Conservation (phyloP, 2,113 vertebrate species). For the Perccottus glenii region DNA sequence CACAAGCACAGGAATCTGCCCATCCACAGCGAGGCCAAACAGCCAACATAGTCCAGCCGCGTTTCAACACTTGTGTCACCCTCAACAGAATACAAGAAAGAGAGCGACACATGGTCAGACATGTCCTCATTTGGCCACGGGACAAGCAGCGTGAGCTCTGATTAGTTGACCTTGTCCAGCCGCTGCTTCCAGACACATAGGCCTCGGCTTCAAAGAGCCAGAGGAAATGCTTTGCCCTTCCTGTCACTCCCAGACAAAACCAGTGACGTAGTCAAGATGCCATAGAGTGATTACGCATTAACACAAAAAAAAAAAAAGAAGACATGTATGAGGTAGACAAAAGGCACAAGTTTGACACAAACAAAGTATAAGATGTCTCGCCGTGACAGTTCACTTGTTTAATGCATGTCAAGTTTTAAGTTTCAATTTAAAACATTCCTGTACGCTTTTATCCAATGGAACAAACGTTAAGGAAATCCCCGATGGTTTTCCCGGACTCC, state of each 20-base stretch:
- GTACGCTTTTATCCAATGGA: conserved; percentile 19
- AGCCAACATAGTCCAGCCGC: conserved; percentile 37
- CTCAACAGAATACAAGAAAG: conserved; percentile 31
- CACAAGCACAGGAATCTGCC: conserved; percentile 58
- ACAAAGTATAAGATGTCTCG: neutral
- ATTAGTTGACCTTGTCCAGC: conserved; percentile 60
- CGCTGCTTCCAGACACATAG: conserved; percentile 49
- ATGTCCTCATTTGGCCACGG: conserved; percentile 69
- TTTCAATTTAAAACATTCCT: conserved; percentile 25
- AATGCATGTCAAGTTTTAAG: conserved; percentile 16
- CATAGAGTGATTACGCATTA: conserved; percentile 58
- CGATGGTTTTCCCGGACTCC: conserved; percentile 12
- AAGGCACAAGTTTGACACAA: neutral
- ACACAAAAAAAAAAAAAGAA: neutral
- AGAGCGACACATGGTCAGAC: conserved; percentile 24
- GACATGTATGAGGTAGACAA: neutral
- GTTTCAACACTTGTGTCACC: conserved; percentile 54
- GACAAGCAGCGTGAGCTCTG: conserved; percentile 39
- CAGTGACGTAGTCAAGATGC: conserved; percentile 61
- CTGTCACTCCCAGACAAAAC: conserved; percentile 70
- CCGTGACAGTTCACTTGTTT: neutral
- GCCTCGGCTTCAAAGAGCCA: conserved; percentile 69
- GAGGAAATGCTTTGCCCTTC: conserved; percentile 77
- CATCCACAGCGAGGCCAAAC: conserved; percentile 48
- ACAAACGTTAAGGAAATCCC: conserved; percentile 47